phyloP scores from a whole-genome alignment of 1,140 invertebrate species.

The Drosophila neocordata region DNA sequence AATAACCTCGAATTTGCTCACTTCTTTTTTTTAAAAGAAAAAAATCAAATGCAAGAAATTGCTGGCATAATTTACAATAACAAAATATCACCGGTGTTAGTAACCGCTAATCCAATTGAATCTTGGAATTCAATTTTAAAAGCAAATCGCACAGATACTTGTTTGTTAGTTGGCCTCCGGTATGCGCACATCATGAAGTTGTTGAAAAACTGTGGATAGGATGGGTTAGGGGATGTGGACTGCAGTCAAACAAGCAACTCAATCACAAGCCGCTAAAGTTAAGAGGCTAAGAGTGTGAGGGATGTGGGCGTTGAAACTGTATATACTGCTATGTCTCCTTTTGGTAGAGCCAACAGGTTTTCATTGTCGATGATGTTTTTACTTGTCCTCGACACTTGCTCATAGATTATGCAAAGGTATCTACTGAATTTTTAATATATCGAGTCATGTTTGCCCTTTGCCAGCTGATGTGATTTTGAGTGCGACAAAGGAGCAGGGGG shows the following conservation, averaged over 20 bases:
- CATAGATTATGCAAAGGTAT: slow-evolving; percentile 82
- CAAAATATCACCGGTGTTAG: slow-evolving; percentile 75
- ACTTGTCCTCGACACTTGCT: slow-evolving; percentile 79
- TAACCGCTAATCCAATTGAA: slow-evolving; percentile 81
- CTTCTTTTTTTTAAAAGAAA: slow-evolving; percentile 15
- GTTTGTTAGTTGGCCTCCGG: slow-evolving; percentile 47
- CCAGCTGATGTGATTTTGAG: slow-evolving; percentile 52
- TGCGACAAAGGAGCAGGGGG: slow-evolving; percentile 22
- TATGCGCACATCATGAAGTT: slow-evolving; percentile 5
- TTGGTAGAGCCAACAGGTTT: slow-evolving; percentile 72
- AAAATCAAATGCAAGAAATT: slow-evolving; percentile 63
- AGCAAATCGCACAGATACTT: slow-evolving; percentile 27
- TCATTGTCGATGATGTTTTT: slow-evolving; percentile 77
- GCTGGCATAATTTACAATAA: slow-evolving; percentile 77
- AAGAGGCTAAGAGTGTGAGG: slow-evolving; percentile 5
- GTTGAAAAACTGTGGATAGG: neutral
- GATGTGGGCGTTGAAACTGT: slow-evolving; percentile 11
- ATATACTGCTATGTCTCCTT: slow-evolving; percentile 7
- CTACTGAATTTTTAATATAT: slow-evolving; percentile 79
- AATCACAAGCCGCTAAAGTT: slow-evolving; percentile 63
- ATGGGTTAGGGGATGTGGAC: neutral
- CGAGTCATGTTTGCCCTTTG: slow-evolving; percentile 59
- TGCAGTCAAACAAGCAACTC: slow-evolving; percentile 69
- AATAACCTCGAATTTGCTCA: slow-evolving; percentile 72
- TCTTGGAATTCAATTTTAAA: slow-evolving; percentile 71